Evolutionary conservation across 1,140 invertebrate genomes (phyloP).

Genomic region (Drosophila ficusphila): DNA sequence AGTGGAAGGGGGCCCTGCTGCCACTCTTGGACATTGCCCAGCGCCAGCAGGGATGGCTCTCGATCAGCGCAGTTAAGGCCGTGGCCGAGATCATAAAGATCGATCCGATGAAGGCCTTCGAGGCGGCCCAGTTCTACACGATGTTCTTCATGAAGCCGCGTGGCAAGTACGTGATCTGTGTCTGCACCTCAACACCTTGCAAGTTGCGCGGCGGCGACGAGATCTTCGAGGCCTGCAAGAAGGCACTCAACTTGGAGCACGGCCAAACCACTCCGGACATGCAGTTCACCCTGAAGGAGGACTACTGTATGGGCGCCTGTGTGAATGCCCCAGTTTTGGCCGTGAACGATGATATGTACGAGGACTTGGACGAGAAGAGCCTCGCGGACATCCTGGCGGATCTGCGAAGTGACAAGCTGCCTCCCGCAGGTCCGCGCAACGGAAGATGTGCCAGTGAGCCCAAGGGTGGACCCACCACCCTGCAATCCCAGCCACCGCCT

Average conservation of each 20-base stretch:
- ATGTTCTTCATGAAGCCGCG: constrained; percentile 47
- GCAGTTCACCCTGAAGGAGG: constrained; percentile 37
- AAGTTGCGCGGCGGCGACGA: constrained; percentile 38
- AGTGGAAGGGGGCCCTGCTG: constrained; percentile 41
- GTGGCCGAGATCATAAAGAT: constrained; percentile 43
- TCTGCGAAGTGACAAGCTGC: constrained; percentile 3
- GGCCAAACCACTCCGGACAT: constrained; percentile 44
- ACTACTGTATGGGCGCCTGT: constrained; percentile 50
- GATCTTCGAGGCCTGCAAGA: constrained; percentile 16
- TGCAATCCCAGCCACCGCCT: constrained; percentile 17
- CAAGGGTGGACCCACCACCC: constrained; percentile 1
- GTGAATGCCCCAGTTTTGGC: constrained; percentile 45
- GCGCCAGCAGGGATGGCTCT: constrained; percentile 60
- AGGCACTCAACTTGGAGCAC: constrained; percentile 6
- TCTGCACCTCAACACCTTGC: constrained; percentile 49
- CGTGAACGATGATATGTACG: constrained; percentile 57
- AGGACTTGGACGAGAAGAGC: constrained; percentile 34
- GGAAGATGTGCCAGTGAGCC: constrained; percentile 41
- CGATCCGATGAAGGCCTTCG: constrained; percentile 45
- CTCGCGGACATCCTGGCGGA: constrained; percentile 10
- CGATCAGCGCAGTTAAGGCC: constrained; percentile 42
- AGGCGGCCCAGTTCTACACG: constrained; percentile 48
- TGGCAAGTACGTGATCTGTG: constrained; percentile 16
- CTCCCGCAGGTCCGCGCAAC: constrained; percentile 16
- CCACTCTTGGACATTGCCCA: constrained; percentile 60